Evolutionary conservation across 2,113 vertebrate genomes (phyloP).

Genomic region (Abramis brama): DNA sequence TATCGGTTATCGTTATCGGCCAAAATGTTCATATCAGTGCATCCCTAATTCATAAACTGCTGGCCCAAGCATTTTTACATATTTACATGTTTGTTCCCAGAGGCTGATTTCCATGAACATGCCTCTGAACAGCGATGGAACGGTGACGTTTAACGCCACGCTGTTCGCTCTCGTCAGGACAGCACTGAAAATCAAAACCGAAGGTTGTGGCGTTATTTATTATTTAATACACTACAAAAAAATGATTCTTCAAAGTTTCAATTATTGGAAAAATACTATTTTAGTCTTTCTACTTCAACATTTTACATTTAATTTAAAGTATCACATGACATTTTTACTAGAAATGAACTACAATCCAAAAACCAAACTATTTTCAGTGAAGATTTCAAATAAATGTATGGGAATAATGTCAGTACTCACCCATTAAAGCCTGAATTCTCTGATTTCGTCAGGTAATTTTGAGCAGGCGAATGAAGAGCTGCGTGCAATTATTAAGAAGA

Average conservation of each 20-base stretch:
- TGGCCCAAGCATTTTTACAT: no score
- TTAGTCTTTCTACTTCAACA: neutral
- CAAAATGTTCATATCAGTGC: no score
- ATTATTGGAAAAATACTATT: no score
- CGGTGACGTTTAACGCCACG: constrained; percentile 92
- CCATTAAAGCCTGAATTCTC: neutral
- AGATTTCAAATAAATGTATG: neutral
- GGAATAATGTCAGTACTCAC: neutral
- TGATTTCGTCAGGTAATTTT: constrained; percentile 83
- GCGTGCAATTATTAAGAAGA: constrained; percentile 92
- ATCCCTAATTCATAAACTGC: neutral
- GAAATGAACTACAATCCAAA: neutral
- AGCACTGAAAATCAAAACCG: constrained; percentile 93
- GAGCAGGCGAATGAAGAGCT: constrained; percentile 93
- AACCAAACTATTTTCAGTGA: no score
- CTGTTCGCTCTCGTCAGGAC: constrained; percentile 91
- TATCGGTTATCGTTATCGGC: no score
- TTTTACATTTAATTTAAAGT: no score
- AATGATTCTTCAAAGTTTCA: neutral
- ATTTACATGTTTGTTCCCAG: constrained; percentile 66
- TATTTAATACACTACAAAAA: neutral
- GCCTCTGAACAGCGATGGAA: constrained; percentile 93
- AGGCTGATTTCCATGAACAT: constrained; percentile 95
- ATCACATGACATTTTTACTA: no score
- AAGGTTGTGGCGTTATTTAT: constrained; percentile 73